Evolutionary conservation across 2,113 vertebrate genomes (phyloP), one percentile per base, ranked within the genome.

Genomic region (Psettodes erumei): DNA sequence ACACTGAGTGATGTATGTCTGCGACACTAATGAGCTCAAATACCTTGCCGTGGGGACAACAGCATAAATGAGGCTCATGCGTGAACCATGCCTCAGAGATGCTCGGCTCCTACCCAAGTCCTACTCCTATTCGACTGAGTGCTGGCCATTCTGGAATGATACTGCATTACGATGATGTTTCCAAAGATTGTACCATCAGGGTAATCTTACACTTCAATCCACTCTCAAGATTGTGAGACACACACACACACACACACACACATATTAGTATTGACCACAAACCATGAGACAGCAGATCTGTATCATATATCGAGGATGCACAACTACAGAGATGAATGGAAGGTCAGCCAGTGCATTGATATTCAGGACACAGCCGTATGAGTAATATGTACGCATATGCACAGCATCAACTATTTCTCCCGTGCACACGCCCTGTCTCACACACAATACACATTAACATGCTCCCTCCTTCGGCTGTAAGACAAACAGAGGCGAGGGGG

Each of bases 401-500:
- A 65, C 69, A 62, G 53, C 87, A 82, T 79, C 64, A 75, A 75
- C 79, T 15, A 25, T 83, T 70, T 74, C 37, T 69, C 68, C 1
- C 15, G 18, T 42, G 16, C 12, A 6, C 10, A 8, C 35, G 50
- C 33, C 13, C 23, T 42, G 11, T 60, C 27, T 18, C 53, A 69
- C 56, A 27, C 47, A 58, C 51, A 48, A 65, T 68, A 60, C 58
- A 43, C 66, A n/a, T n/a, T n/a, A 55, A 56, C 65, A 67, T 61
- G 61, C 71, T 83, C 70, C 53, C 71, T 85, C 70, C 71, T 82
- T 79, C 77, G 58, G 64, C 80, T 85, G 85, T 84, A 86, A 88
- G 74, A 83, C 84, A 89, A 90, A 88, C 86, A 86, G 53, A 86
- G 81, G 82, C 77, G 72, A 80, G 80, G 74, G n/a, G 80, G 77